Conservation (phyloP, 2,888 invertebrate species). For the Platycheirus rosarum region DNA sequence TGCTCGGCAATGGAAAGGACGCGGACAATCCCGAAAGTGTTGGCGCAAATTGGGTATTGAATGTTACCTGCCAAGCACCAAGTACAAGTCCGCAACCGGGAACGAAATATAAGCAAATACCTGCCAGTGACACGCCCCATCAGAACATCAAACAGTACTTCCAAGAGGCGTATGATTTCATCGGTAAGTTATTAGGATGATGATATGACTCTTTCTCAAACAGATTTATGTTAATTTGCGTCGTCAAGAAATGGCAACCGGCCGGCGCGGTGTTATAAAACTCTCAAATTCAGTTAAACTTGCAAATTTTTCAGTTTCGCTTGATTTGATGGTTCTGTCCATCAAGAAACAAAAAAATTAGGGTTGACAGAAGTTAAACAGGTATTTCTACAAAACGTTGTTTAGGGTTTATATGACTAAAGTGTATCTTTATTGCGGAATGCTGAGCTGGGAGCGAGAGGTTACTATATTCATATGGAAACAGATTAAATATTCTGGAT, state of each 20-base stretch:
- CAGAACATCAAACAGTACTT: conserved; percentile 95
- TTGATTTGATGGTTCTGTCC: background rate
- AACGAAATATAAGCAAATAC: conserved; percentile 89
- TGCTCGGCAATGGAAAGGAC: conserved; percentile 92
- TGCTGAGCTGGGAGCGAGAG: background rate
- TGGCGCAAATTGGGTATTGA: conserved; percentile 90
- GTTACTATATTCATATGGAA: background rate
- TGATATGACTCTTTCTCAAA: conserved; percentile 24
- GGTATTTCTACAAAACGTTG: conserved; percentile 5
- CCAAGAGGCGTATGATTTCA: conserved; percentile 93
- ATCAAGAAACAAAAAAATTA: conserved; percentile 21
- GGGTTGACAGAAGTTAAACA: conserved; percentile 30
- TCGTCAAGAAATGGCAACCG: conserved; percentile 42
- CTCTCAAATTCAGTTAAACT: conserved; percentile 53
- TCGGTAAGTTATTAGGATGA: conserved; percentile 85
- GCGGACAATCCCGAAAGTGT: conserved; percentile 88
- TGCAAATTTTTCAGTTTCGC: conserved; percentile 55
- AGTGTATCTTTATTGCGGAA: background rate
- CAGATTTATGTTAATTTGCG: conserved; percentile 63
- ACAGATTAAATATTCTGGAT: background rate
- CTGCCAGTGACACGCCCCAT: conserved; percentile 91
- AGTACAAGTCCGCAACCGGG: conserved; percentile 85
- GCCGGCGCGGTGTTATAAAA: conserved; percentile 1
- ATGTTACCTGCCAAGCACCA: conserved; percentile 90
- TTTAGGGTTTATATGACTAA: conserved; percentile 35